Evolutionary conservation across 2,113 vertebrate genomes (phyloP), one percentile per base, ranked within the genome.

Genomic region (Sander lucioperca): DNA sequence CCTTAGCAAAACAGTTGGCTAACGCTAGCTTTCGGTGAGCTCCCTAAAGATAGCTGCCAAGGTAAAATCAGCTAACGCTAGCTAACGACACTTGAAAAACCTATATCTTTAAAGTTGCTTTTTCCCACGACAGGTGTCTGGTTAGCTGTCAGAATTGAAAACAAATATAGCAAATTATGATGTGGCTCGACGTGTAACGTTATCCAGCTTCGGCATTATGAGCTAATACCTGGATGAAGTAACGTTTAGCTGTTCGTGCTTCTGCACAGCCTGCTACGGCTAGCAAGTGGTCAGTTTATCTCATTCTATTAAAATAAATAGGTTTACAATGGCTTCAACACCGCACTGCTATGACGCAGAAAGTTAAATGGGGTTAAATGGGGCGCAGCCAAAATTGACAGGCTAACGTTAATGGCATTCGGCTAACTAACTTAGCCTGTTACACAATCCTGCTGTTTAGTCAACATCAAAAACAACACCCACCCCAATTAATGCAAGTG

Each of bases 1-100:
- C 10, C 13, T 71, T n/a, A 16, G 13, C 47, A 3, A 21, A 19
- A 21, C n/a, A 56, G 50, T 16, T 63, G 8, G 53, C 62, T 74
- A 76, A 68, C 33, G 69, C 23, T 85, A 84, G 77, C 84, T 54
- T 15, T 56, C 61, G 77, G 50, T 89, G 81, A 86, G 86, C 39
- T 87, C 63, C 75, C 76, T 73, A 19, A 25, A 83, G 86, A 47
- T 77, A 89, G 77, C 47, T 73, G 66, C 51, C 15, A 74, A 56
- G 18, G 18, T 45, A 25, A 25, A 1, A 18, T 72, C 58, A 43
- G 36, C 58, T 36, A 59, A 47, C 4, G 48, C 21, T 4, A 48
- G n/a, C 21, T 75, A 47, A 58, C 50, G 18, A 11, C 16, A 43
- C 6, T 18, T 21, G 8, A 3, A 13, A 30, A 8, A 77, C 33